Evolutionary conservation across 2,113 vertebrate genomes (phyloP).

Genomic region (Acrocephalus kingi): DNA sequence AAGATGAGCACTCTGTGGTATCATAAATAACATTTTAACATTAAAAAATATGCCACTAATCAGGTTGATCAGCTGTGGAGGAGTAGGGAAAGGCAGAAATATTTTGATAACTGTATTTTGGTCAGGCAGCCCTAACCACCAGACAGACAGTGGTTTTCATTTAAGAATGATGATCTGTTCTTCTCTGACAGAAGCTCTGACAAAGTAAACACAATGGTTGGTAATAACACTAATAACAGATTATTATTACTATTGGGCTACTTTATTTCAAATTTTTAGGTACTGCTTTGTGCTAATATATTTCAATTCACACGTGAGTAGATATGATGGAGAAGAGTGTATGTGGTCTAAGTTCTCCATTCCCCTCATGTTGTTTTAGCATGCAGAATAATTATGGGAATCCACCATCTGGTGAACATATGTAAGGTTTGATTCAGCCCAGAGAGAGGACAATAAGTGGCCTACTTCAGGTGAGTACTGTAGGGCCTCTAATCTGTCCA

Average conservation of each 20-base stretch:
- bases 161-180: neutral
- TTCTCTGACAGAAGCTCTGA: neutral
- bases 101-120: neutral
- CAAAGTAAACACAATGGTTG: neutral
- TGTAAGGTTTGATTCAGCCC: neutral
- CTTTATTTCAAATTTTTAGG: neutral
- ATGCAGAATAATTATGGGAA: neutral
- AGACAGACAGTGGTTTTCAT: neutral
- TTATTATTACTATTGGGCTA: neutral
- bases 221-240: neutral
- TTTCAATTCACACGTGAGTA: neutral
- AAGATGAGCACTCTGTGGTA: neutral
- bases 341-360: neutral
- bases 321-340: neutral
- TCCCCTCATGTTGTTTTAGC: neutral
- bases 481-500: neutral
- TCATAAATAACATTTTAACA: neutral
- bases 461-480: constrained; percentile 33
- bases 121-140: neutral
- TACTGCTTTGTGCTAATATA: neutral
- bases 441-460: neutral
- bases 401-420: constrained; percentile 28
- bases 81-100: neutral
- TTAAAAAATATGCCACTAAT: neutral
- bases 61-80: neutral